These are phyloP conservation scores for Ariolimax columbianus DNA, from an alignment of 2,888 invertebrate species.

Conservation along the genomic window DNA sequence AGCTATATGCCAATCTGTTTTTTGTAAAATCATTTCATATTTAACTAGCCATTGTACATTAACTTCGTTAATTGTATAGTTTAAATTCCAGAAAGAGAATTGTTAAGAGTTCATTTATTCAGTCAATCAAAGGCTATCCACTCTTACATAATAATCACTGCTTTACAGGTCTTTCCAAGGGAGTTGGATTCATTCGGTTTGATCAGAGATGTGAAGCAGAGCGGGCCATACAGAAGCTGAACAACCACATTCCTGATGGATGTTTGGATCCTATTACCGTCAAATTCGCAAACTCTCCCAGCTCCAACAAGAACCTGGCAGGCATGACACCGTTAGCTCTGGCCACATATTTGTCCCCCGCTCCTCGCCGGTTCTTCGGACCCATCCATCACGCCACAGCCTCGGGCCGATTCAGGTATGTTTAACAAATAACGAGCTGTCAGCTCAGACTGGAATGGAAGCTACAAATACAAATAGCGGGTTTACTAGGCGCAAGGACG, in stretches of 20 bases:
- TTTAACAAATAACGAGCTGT: background rate
- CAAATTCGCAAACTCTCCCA: conserved; percentile 94
- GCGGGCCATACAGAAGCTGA: conserved; percentile 92
- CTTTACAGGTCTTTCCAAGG: conserved; percentile 88
- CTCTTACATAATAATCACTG: conserved; percentile 15
- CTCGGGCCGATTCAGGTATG: conserved; percentile 76
- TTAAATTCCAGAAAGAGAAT: background rate
- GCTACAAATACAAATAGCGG: no score
- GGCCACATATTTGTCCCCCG: conserved; percentile 79
- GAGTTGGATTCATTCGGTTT: conserved; percentile 95
- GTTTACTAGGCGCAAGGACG: no score
- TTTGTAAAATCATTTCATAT: no score
- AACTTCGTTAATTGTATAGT: background rate
- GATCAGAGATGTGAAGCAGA: conserved; percentile 94
- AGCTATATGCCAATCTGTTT: no score
- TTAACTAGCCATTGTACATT: no score
- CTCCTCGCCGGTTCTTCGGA: conserved; percentile 83
- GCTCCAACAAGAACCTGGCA: conserved; percentile 78
- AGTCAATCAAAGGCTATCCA: background rate
- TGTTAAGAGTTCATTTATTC: background rate
- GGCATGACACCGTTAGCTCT: conserved; percentile 73
- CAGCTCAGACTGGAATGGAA: background rate
- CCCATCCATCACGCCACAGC: conserved; percentile 89
- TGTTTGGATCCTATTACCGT: conserved; percentile 94
- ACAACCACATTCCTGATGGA: conserved; percentile 91